phyloP scores from a whole-genome alignment of 2,113 vertebrate species.

The Physeter macrocephalus region DNA sequence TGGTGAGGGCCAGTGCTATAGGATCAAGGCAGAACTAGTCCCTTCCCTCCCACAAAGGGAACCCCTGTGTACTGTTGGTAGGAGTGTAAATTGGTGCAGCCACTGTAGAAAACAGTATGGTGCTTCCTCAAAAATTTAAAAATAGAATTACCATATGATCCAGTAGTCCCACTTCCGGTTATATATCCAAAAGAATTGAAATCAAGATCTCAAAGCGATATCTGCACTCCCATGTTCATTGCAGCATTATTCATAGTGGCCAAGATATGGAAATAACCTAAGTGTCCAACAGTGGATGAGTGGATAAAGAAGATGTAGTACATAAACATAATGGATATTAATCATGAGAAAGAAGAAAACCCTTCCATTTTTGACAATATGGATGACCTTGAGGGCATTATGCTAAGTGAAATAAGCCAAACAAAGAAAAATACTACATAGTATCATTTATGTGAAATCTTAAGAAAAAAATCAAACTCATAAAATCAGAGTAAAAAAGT shows the following conservation, averaged over 20 bases:
- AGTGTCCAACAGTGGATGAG: background rate
- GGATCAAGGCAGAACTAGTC: background rate
- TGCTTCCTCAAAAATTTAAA: background rate
- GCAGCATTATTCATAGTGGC: background rate
- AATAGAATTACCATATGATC: background rate
- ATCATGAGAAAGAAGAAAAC: background rate
- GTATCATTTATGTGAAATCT: background rate
- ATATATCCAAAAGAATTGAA: background rate
- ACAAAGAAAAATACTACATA: background rate
- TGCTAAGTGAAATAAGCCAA: background rate
- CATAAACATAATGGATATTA: background rate
- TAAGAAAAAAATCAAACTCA: background rate
- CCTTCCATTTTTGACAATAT: background rate
- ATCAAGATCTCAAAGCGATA: background rate
- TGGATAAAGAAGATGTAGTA: background rate
- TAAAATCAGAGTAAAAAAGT: background rate
- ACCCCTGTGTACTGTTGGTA: background rate
- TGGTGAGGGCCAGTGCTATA: background rate
- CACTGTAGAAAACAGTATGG: background rate
- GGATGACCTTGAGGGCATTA: background rate
- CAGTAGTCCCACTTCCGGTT: background rate
- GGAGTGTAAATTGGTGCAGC: background rate
- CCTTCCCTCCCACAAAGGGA: background rate
- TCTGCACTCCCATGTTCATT: background rate
- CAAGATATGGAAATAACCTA: background rate